A percentile compares a stretch with the other conserved stretches of the same genome.
These are phyloP conservation scores for Loripinus fragilis DNA, from an alignment of 2,888 invertebrate genomes.

Conservation along the genomic window DNA sequence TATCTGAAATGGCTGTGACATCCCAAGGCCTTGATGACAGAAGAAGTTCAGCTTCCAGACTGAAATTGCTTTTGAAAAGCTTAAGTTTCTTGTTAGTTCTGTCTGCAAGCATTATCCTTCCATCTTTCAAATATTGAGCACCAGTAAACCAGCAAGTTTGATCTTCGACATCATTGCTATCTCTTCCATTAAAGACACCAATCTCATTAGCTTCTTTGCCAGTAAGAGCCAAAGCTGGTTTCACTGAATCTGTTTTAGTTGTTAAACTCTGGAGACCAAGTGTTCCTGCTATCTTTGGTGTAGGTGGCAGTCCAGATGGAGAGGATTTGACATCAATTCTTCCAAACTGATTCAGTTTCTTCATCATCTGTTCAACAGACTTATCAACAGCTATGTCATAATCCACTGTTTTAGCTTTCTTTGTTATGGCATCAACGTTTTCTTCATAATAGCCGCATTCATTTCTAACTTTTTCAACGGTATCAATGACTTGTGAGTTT, in stretches of 20 bases:
- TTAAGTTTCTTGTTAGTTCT: conserved; percentile 65
- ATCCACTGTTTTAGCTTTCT: conserved; percentile 57
- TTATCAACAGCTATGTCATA: conserved; percentile 60
- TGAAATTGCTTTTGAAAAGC: conserved; percentile 56
- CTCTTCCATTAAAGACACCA: conserved; percentile 55
- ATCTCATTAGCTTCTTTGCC: conserved; percentile 53
- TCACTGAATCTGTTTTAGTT: conserved; percentile 49
- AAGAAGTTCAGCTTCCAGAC: conserved; percentile 35
- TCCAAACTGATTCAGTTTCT: conserved; percentile 60
- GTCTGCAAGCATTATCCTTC: conserved; percentile 61
- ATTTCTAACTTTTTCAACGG: conserved; percentile 51
- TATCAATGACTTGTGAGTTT: conserved; percentile 59
- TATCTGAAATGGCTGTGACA: conserved; percentile 54
- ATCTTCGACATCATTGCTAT: conserved; percentile 53
- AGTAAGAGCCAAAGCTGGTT: conserved; percentile 54
- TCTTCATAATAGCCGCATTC: conserved; percentile 68
- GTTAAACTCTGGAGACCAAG: conserved; percentile 30
- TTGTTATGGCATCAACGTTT: conserved; percentile 53
- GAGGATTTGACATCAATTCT: conserved; percentile 57
- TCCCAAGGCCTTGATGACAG: conserved; percentile 68
- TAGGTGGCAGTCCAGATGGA: conserved; percentile 54
- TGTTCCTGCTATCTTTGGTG: conserved; percentile 50
- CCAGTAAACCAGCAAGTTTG: conserved; percentile 64
- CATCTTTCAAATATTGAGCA: conserved; percentile 60
- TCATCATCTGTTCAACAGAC: conserved; percentile 57